Percentiles rank a stretch among this genome's conserved stretches.
These are phyloP conservation scores for Nothocercus nigrocapillus DNA, from an alignment of 2,113 vertebrate genomes.

Conservation along the genomic window DNA sequence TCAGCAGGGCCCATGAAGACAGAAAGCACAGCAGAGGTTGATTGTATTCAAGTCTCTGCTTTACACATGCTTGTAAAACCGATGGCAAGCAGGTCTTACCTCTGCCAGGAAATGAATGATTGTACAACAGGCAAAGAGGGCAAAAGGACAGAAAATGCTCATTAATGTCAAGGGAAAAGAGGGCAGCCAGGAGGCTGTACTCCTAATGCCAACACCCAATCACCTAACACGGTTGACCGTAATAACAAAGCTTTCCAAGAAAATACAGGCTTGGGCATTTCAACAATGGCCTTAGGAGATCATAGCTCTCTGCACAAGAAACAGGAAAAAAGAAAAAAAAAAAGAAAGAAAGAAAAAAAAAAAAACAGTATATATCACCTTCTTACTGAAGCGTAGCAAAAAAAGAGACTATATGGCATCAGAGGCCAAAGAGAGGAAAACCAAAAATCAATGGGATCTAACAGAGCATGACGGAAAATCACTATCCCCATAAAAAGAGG, in stretches of 20 bases:
- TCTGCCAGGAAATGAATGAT: neutral
- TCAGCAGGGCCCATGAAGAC: rapidly evolving
- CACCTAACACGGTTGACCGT: neutral
- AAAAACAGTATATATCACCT: slow-evolving; percentile 44
- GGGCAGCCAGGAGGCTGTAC: neutral
- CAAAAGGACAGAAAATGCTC: neutral
- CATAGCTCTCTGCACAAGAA: slow-evolving; percentile 21
- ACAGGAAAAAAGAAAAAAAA: neutral
- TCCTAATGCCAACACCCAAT: neutral
- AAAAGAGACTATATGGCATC: slow-evolving; percentile 56
- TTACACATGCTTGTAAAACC: neutral
- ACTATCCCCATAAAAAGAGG: slow-evolving; percentile 61
- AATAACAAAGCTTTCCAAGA: slow-evolving; percentile 60
- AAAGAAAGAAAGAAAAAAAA: neutral
- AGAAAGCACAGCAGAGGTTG: neutral
- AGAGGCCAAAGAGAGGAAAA: slow-evolving; percentile 58
- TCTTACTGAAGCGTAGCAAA: slow-evolving; percentile 56
- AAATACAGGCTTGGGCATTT: neutral
- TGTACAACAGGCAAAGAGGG: neutral
- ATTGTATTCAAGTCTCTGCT: neutral
- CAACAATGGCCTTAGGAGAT: slow-evolving; percentile 4
- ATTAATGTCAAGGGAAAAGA: neutral
- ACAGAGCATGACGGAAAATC: slow-evolving; percentile 64
- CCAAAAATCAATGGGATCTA: slow-evolving; percentile 64
- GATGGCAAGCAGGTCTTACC: neutral